These are phyloP conservation scores for Cossypha dichroa DNA, from an alignment of 2,797 vertebrate species.

Conservation along the genomic window DNA sequence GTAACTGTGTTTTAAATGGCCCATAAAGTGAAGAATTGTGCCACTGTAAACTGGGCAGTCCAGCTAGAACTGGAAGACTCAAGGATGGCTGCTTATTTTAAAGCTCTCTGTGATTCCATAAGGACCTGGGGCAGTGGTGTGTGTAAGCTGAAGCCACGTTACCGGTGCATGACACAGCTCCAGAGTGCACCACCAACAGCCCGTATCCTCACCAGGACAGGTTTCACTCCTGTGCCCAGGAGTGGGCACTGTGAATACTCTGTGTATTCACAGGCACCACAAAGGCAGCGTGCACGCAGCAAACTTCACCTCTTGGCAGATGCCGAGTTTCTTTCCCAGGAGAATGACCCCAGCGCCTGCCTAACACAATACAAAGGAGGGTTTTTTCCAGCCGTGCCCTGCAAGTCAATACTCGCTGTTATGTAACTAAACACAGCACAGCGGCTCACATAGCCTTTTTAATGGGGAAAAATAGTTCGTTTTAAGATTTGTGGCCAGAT, in stretches of 20 bases:
- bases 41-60: not conserved
- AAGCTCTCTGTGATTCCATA: not conserved
- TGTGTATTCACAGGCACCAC: not conserved
- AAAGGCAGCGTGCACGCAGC: not conserved
- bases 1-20: not conserved
- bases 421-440: slow-evolving; percentile 30
- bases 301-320: not conserved
- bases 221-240: not conserved
- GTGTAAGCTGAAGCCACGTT: not conserved
- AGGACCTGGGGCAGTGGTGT: not conserved
- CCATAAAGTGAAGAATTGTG: not conserved
- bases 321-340: not conserved
- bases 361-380: slow-evolving; percentile 22
- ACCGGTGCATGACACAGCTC: accelerated
- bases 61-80: not conserved
- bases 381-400: not conserved
- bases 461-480: not conserved
- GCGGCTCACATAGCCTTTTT: slow-evolving; percentile 3
- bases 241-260: not conserved
- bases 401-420: slow-evolving; percentile 42
- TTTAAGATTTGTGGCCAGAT: slow-evolving; percentile 38
- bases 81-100: not conserved
- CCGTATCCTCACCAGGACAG: not conserved
- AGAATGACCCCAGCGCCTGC: not conserved
- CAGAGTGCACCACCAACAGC: not conserved